Conservation (phyloP, 2,888 invertebrate genomes). For the Chouioia cunea region DNA sequence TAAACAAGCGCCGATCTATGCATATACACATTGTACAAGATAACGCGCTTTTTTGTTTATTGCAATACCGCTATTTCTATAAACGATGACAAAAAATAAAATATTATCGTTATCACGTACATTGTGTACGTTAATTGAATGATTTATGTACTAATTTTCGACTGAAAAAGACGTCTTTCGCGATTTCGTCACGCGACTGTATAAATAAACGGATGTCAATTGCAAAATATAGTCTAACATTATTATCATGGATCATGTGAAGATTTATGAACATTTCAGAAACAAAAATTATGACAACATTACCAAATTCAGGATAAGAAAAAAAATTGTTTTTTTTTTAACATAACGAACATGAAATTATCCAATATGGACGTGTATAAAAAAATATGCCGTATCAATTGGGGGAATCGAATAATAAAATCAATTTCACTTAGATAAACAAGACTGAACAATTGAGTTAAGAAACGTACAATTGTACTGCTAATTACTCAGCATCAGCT, state of each 20-base stretch:
- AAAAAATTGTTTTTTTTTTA: too few species aligned
- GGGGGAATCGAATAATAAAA: constrained; percentile 17
- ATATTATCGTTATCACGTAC: constrained; percentile 25
- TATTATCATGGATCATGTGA: too few species aligned
- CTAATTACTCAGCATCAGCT: constrained; percentile 2
- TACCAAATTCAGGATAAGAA: too few species aligned
- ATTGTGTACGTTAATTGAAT: constrained; percentile 31
- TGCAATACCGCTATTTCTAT: constrained; percentile 27
- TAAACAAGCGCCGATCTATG: constrained; percentile 34
- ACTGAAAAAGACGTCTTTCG: constrained; percentile 41
- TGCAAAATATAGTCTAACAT: constrained; percentile 57
- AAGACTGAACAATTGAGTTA: constrained; percentile 9
- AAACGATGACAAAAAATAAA: constrained; percentile 15
- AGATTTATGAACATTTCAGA: too few species aligned
- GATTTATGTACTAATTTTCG: constrained; percentile 25
- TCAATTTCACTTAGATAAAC: constrained; percentile 4
- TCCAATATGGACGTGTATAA: too few species aligned
- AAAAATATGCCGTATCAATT: neutral
- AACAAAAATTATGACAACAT: too few species aligned
- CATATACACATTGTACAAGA: constrained; percentile 30
- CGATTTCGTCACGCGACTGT: constrained; percentile 46
- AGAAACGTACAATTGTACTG: constrained; percentile 12
- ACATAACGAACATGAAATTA: too few species aligned
- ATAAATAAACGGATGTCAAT: constrained; percentile 62
- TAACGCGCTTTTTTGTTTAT: constrained; percentile 40